phyloP scores from a whole-genome alignment of 2,888 invertebrate species.

The Conchocele bisecta region DNA sequence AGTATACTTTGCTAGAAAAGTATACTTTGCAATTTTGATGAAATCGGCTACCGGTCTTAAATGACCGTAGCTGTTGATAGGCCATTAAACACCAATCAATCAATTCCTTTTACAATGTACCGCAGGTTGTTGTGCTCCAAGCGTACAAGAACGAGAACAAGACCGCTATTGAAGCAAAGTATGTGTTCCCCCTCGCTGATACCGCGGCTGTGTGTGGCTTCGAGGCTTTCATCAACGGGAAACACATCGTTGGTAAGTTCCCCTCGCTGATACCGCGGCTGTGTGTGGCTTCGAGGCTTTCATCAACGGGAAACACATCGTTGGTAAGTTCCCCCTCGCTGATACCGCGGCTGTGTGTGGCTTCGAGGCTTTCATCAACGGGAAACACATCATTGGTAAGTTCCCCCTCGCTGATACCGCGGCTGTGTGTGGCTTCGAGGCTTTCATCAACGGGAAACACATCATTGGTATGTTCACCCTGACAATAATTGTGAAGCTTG shows the following conservation, averaged over 20 bases:
- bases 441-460: conserved; percentile 82
- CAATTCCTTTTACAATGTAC: too few relatives aligned
- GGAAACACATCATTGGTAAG: conserved; percentile 81
- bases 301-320: conserved; percentile 82
- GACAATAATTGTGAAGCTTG: too few relatives aligned
- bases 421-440: conserved; percentile 83
- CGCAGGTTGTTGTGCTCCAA: conserved; percentile 80
- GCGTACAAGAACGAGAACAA: conserved; percentile 75
- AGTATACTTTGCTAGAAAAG: too few relatives aligned
- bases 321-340: conserved; percentile 81
- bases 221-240: conserved; percentile 83
- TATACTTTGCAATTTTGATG: too few relatives aligned
- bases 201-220: conserved; percentile 83
- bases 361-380: conserved; percentile 83
- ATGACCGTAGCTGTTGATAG: too few relatives aligned
- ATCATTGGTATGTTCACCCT: conserved; percentile 77
- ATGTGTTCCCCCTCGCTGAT: conserved; percentile 82
- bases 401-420: conserved; percentile 82
- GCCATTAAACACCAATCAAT: too few relatives aligned
- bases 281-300: conserved; percentile 83
- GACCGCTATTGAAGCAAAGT: conserved; percentile 81
- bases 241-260: conserved; percentile 79
- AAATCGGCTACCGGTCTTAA: too few relatives aligned
- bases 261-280: conserved; percentile 78
- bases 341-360: conserved; percentile 82